Conservation (phyloP, 2,113 vertebrate genomes). For the Stigmatopora argus region DNA sequence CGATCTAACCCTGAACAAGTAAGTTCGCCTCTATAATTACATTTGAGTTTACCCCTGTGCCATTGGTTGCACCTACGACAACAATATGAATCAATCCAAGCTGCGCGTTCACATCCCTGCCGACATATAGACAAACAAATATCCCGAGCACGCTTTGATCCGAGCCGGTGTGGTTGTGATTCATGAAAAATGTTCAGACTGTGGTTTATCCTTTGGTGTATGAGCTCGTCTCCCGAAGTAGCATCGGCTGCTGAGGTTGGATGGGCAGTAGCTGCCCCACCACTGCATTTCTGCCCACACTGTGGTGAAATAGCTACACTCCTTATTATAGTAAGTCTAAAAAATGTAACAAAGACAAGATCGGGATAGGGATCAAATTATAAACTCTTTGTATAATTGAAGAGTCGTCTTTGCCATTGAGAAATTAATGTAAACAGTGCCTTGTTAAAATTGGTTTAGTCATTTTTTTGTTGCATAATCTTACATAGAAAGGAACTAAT, state of each 20-base stretch:
- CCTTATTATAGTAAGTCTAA: neutral
- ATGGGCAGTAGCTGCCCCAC: constrained; percentile 3
- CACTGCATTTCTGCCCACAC: constrained; percentile 3
- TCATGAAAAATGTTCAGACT: neutral
- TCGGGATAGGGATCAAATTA: neutral
- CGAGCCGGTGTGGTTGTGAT: neutral
- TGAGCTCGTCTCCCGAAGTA: neutral
- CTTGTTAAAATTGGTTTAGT: neutral
- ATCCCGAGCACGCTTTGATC: neutral
- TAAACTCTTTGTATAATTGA: neutral
- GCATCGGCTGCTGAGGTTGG: constrained; percentile 13
- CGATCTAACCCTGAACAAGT: constrained; percentile 94
- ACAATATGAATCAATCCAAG: neutral
- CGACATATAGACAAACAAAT: constrained; percentile 1
- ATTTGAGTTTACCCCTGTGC: neutral
- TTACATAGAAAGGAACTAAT: constrained; percentile 1
- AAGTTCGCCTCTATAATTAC: constrained; percentile 60
- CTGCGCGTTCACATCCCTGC: neutral
- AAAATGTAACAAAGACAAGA: neutral
- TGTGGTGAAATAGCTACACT: neutral
- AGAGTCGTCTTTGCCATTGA: neutral
- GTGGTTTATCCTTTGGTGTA: neutral
- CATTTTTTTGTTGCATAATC: neutral
- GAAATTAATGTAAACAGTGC: neutral
- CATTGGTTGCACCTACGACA: neutral